Conservation (phyloP, 2,888 invertebrate species). For the Petrolisthes cinctipes region DNA sequence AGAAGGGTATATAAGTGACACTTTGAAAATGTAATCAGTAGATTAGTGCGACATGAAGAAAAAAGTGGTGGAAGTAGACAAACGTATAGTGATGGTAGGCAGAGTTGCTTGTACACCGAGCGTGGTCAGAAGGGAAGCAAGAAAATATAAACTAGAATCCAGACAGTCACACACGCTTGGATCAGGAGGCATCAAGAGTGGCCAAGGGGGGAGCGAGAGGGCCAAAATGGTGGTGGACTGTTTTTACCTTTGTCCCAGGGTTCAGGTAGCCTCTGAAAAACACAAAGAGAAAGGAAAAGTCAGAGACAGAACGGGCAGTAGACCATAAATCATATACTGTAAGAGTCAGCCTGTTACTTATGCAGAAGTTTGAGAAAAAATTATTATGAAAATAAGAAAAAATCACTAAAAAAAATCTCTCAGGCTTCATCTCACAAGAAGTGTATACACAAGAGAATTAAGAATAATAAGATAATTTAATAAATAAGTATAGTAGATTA, state of each 20-base stretch:
- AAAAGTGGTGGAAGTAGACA: background rate
- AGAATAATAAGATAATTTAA: slow-evolving; percentile 40
- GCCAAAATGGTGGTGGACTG: slow-evolving; percentile 57
- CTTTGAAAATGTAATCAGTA: too few relatives aligned
- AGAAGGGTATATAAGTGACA: too few relatives aligned
- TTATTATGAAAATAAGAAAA: background rate
- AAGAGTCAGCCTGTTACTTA: slow-evolving; percentile 47
- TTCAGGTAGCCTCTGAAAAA: slow-evolving; percentile 66
- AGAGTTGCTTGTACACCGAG: slow-evolving; percentile 22
- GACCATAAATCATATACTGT: slow-evolving; percentile 49
- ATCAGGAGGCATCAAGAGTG: slow-evolving; percentile 50
- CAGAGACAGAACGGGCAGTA: slow-evolving; percentile 57
- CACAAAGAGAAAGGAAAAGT: slow-evolving; percentile 64
- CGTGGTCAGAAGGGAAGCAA: slow-evolving; percentile 33
- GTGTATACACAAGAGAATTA: slow-evolving; percentile 47
- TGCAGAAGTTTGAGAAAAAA: background rate
- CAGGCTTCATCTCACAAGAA: slow-evolving; percentile 39
- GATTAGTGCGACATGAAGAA: too few relatives aligned
- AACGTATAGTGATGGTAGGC: background rate
- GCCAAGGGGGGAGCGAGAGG: slow-evolving; percentile 48
- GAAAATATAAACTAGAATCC: slow-evolving; percentile 27
- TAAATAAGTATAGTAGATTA: slow-evolving; percentile 47
- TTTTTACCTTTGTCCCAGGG: slow-evolving; percentile 65
- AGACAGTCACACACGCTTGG: slow-evolving; percentile 54
- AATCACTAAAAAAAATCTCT: slow-evolving; percentile 22